A percentile compares a stretch with the other conserved stretches of the same genome.
phyloP scores from a whole-genome alignment of 2,113 vertebrate species.

The Sinocyclocheilus maitianheensis region DNA sequence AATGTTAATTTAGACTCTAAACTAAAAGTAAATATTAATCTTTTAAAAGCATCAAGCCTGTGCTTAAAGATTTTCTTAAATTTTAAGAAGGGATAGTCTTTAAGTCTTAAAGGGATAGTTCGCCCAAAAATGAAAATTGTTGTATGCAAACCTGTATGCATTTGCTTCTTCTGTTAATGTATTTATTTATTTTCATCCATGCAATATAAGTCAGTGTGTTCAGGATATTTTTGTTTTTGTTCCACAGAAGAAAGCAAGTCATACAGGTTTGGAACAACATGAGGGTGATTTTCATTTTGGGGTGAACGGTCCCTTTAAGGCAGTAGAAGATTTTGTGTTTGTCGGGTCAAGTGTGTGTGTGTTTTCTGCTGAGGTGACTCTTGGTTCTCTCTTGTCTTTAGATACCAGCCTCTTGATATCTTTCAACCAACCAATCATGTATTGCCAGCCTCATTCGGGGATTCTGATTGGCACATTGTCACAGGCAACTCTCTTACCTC shows the following conservation, averaged over 20 bases:
- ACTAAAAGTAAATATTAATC: neutral
- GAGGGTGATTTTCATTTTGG: slow-evolving; percentile 10
- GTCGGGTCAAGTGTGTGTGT: slow-evolving; percentile 69
- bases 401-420: slow-evolving; percentile 99
- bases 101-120: neutral
- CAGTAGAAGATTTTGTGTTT: neutral
- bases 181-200: neutral
- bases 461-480: slow-evolving; percentile 99
- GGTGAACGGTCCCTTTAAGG: slow-evolving; percentile 15
- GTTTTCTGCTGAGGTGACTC: slow-evolving; percentile 99
- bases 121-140: neutral
- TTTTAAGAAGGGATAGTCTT: neutral
- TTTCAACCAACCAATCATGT: slow-evolving; percentile 99
- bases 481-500: slow-evolving; percentile 99
- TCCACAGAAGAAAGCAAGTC: neutral
- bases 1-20: neutral
- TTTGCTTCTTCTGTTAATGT: neutral
- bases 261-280: neutral
- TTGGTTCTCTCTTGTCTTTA: slow-evolving; percentile 99
- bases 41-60: neutral
- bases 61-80: neutral
- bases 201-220: neutral
- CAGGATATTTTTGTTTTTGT: neutral
- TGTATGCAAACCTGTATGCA: neutral
- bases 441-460: slow-evolving; percentile 99